These are phyloP conservation scores for Nudaria mundana DNA, from an alignment of 2,888 invertebrate genomes.

Conservation along the genomic window DNA sequence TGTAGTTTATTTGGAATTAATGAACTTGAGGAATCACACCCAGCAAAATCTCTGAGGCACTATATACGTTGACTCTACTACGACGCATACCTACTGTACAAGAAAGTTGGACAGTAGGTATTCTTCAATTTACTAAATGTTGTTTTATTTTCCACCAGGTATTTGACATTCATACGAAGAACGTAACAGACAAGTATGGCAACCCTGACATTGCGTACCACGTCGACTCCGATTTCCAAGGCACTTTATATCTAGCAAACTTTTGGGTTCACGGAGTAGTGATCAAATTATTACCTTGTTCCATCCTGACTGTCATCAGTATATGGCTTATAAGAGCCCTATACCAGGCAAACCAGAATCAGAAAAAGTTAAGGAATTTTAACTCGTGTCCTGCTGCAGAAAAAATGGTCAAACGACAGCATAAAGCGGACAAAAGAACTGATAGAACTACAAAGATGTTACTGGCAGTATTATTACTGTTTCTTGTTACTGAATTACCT, in stretches of 20 bases:
- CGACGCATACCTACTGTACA: too few species aligned
- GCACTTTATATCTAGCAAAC: slow-evolving; percentile 84
- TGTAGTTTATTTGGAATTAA: too few species aligned
- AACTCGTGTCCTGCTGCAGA: slow-evolving; percentile 78
- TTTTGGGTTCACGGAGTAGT: slow-evolving; percentile 91
- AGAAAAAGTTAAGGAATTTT: slow-evolving; percentile 85
- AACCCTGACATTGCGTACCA: slow-evolving; percentile 61
- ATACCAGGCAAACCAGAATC: slow-evolving; percentile 87
- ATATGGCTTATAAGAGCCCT: slow-evolving; percentile 86
- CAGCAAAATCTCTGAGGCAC: too few species aligned
- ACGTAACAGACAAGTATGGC: slow-evolving; percentile 64
- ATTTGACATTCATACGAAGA: slow-evolving; percentile 74
- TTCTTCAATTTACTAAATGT: too few species aligned
- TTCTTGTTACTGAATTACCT: slow-evolving; percentile 94
- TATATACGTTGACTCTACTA: too few species aligned
- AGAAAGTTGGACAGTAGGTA: too few species aligned
- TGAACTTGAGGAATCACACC: too few species aligned
- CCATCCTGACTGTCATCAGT: slow-evolving; percentile 87
- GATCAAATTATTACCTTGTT: slow-evolving; percentile 90
- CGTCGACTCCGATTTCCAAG: slow-evolving; percentile 79
- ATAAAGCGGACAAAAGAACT: slow-evolving; percentile 86
- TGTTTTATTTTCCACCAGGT: slow-evolving; percentile 51
- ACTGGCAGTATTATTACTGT: slow-evolving; percentile 91
- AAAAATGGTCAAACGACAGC: slow-evolving; percentile 67
- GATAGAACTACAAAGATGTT: slow-evolving; percentile 95